Percentiles rank a stretch among this genome's conserved stretches.
phyloP scores from a whole-genome alignment of 2,113 vertebrate genomes.

The Serinus canaria region DNA sequence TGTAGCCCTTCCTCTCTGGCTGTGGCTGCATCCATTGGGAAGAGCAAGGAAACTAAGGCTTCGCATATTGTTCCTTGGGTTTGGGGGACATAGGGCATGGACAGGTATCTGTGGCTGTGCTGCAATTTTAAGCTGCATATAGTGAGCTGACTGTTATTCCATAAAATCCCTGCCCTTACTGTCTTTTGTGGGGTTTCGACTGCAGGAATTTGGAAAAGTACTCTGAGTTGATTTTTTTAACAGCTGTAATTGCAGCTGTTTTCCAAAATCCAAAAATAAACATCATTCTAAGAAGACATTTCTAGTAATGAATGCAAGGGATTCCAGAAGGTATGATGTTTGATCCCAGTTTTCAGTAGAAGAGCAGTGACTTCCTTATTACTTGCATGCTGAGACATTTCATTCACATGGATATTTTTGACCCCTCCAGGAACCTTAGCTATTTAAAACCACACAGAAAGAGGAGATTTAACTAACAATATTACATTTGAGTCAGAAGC shows the following conservation, averaged over 20 bases:
- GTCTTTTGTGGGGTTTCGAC: background rate
- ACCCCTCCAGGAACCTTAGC: background rate
- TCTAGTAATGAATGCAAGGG: background rate
- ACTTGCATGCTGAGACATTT: background rate
- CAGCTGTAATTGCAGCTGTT: background rate
- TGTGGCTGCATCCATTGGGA: background rate
- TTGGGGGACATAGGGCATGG: fast-evolving
- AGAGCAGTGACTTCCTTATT: background rate
- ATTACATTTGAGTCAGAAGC: background rate
- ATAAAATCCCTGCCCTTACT: background rate
- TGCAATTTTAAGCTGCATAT: background rate
- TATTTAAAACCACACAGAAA: background rate
- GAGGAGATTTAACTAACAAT: background rate
- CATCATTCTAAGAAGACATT: background rate
- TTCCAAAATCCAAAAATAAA: background rate
- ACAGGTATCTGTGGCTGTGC: background rate
- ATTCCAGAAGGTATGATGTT: background rate
- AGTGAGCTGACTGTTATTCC: background rate
- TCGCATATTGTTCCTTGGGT: background rate
- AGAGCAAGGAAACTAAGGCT: background rate
- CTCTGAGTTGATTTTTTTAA: background rate
- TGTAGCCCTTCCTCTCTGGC: background rate
- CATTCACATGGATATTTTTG: background rate
- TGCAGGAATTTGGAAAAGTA: background rate
- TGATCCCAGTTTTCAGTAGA: background rate